A percentile compares a stretch with the other conserved stretches of the same genome.
phyloP scores from a whole-genome alignment of 92 coral and sea anemone genomes.

The Paragorgia papillata region DNA sequence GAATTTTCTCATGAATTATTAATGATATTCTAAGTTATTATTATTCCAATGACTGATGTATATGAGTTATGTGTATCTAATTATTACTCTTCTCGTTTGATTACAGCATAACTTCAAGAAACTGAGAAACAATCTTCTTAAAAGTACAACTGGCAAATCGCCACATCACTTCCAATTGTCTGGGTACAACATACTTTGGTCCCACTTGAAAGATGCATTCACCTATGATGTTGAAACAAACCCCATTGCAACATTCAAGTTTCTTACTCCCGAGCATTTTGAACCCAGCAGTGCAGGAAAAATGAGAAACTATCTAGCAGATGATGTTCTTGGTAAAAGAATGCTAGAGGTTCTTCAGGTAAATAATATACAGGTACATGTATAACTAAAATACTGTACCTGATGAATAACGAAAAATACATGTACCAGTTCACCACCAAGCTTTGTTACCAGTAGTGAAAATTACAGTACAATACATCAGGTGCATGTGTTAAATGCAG shows the following conservation, averaged over 20 bases:
- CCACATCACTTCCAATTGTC: constrained; percentile 36
- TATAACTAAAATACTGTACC: too few relatives aligned
- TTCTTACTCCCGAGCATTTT: constrained; percentile 46
- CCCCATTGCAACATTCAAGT: constrained; percentile 48
- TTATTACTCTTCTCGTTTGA: not conserved
- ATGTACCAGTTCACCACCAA: too few relatives aligned
- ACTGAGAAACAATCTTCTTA: constrained; percentile 42
- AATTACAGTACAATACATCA: too few relatives aligned
- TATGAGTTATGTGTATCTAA: not conserved
- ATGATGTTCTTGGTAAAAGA: constrained; percentile 51
- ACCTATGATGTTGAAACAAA: constrained; percentile 44
- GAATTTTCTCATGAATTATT: too few relatives aligned
- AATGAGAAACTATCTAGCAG: constrained; percentile 52
- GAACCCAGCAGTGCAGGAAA: constrained; percentile 52
- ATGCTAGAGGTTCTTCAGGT: constrained; percentile 48
- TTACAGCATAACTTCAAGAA: constrained; percentile 53
- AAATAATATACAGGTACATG: not conserved
- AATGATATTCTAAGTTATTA: too few relatives aligned
- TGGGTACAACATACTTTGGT: constrained; percentile 40
- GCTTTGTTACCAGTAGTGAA: too few relatives aligned
- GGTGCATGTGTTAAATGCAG: too few relatives aligned
- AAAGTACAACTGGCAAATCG: constrained; percentile 38
- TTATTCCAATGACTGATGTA: not conserved
- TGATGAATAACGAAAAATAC: too few relatives aligned
- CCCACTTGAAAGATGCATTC: constrained; percentile 46